Percentiles rank a stretch among this genome's conserved stretches.
Conservation (phyloP, 92 coral and sea anemone species). For the Bergia sp. region DNA sequence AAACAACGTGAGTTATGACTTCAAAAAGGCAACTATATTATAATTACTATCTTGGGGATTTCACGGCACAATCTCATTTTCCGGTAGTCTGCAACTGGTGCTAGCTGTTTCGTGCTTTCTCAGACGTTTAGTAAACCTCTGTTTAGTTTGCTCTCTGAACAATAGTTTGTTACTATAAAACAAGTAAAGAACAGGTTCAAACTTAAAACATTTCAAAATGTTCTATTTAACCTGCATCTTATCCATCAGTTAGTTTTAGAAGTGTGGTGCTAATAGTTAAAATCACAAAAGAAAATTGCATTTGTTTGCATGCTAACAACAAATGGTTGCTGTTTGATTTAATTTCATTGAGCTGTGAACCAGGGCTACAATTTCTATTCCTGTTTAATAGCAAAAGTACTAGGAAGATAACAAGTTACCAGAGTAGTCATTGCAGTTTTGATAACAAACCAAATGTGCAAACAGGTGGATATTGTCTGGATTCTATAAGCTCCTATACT, state of each 20-base stretch:
- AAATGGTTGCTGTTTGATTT: no score
- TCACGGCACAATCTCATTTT: no score
- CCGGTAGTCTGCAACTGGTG: neutral
- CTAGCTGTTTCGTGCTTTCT: neutral
- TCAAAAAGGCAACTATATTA: neutral
- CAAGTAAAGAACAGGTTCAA: no score
- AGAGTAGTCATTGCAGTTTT: neutral
- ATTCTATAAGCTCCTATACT: neutral
- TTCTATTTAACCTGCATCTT: no score
- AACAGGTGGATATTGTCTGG: neutral
- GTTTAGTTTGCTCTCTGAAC: neutral
- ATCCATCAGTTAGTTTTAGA: no score
- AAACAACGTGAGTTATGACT: neutral
- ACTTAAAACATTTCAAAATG: neutral
- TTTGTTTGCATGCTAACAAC: no score
- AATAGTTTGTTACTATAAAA: neutral
- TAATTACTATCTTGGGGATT: no score
- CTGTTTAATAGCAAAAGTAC: neutral
- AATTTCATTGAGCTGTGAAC: neutral
- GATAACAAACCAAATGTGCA: neutral
- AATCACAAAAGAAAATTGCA: no score
- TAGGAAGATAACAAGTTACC: neutral
- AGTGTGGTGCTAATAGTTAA: no score
- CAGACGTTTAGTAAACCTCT: neutral
- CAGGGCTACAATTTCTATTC: neutral